Base-by-base conservation (phyloP, 2,797 vertebrate genomes). In the Sebastes baramenuke region DNA sequence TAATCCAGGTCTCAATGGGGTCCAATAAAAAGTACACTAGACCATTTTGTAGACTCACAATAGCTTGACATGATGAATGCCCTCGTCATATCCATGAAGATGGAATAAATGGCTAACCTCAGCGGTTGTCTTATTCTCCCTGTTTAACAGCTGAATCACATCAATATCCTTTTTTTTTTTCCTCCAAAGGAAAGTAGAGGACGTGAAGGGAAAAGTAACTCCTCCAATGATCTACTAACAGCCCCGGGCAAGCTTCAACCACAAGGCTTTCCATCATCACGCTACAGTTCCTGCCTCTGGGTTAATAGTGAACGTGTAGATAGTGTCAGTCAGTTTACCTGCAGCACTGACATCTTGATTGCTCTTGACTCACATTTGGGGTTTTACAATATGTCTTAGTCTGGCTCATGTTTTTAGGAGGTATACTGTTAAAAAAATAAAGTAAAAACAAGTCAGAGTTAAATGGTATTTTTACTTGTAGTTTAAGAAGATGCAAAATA, bases 191-290 rank as follows among this genome's bases (percentile, higher is more conserved):
- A 76, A 73, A 81, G 69, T 42, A 36, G 73, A 82, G 84, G 77
- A 88, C 58, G 55, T 72, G 77, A 78, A 83, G 76, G 82, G 68
- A 83, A 69, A 88, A 75, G 81, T 74, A 83, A 87, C 85, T 81
- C 90, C 85, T 87, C 85, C 81, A 88, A 88, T 92, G 79, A 87
- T 83, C 81, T 88, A 81, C 58, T 74, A 89, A 87, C 56, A 86
- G 83, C 89, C 2, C 61, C n/a, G 5, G 91, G 93, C 78, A 30
- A 79, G 82, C 72, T 75, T 60, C 85, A 89, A 91, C 82, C 72
- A 87, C 80, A 2, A 77, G 79, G 75, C 24, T 82, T 88, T 94
- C 92, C 89, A 86, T 93, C 88, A 94, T 81, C 59, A 6, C 20
- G 61, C 79, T 85, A 10, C 81, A 86, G 79, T 77, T 90, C 42